phyloP scores from a whole-genome alignment of 1,140 invertebrate genomes.

The Brachionus sp. region DNA sequence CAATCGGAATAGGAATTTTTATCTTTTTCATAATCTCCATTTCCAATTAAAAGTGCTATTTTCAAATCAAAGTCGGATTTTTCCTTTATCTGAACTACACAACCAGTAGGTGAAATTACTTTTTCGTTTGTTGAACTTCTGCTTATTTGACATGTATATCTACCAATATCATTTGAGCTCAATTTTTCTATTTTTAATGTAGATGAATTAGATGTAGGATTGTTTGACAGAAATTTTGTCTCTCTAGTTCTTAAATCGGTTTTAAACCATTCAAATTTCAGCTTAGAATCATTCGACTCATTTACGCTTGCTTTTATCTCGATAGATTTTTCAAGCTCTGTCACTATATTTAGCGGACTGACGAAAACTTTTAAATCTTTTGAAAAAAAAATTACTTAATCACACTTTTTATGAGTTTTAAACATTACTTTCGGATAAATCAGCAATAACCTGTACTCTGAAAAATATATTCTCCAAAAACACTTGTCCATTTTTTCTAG shows the following conservation, averaged over 20 bases:
- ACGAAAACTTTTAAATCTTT: not conserved
- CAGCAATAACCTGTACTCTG: not conserved
- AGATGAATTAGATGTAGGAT: not conserved
- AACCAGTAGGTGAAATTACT: not conserved
- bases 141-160: conserved; percentile 12
- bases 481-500: not conserved
- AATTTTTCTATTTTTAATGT: not conserved
- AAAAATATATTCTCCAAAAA: conserved; percentile 14
- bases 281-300: not conserved
- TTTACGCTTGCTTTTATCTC: conserved; percentile 6
- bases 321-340: not conserved
- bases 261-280: conserved; percentile 44
- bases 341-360: not conserved
- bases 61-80: conserved; percentile 41
- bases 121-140: conserved; percentile 23
- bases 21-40: conserved; percentile 35
- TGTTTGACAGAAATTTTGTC: conserved; percentile 1
- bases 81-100: not conserved
- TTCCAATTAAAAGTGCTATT: conserved; percentile 44
- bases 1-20: not conserved
- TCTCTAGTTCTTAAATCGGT: not conserved
- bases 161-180: not conserved
- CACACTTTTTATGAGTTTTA: not conserved
- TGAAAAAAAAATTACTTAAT: not conserved
- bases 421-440: not conserved